Percentiles rank a stretch among this genome's conserved stretches.
These are phyloP conservation scores for Stercorarius parasiticus DNA, from an alignment of 2,113 vertebrate genomes.

Conservation along the genomic window DNA sequence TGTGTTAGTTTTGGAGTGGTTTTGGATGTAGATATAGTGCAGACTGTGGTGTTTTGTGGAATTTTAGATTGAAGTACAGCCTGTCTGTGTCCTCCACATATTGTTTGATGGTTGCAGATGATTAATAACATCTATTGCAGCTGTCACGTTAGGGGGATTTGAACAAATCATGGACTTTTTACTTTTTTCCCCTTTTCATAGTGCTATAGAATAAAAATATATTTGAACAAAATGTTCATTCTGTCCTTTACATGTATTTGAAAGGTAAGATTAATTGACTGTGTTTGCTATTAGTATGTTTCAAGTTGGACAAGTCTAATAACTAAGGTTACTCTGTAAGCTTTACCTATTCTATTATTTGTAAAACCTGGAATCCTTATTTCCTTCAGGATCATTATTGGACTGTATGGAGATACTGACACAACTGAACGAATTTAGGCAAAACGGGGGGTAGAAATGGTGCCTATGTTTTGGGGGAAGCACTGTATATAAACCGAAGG, in stretches of 20 bases:
- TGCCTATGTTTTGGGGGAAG: neutral
- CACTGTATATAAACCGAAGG: neutral
- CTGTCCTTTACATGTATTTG: neutral
- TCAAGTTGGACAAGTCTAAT: neutral
- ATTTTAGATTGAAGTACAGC: slow-evolving; percentile 32
- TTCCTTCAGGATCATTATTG: neutral
- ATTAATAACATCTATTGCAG: neutral
- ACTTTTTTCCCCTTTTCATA: neutral
- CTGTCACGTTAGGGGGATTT: neutral
- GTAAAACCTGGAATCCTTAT: neutral
- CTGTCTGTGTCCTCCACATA: neutral
- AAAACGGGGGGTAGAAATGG: neutral
- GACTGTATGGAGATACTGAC: neutral
- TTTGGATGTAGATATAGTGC: slow-evolving; percentile 28
- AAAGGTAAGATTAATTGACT: neutral
- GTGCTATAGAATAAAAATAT: neutral
- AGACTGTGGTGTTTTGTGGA: slow-evolving; percentile 16
- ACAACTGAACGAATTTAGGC: neutral
- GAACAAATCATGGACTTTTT: neutral
- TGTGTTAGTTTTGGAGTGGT: slow-evolving; percentile 42
- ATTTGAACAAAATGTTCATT: slow-evolving; percentile 1
- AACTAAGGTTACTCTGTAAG: neutral
- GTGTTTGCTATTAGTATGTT: neutral
- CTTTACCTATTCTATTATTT: neutral
- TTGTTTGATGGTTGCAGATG: neutral